phyloP scores from a whole-genome alignment of 2,888 invertebrate genomes.

The Herminia tarsipennalis region DNA sequence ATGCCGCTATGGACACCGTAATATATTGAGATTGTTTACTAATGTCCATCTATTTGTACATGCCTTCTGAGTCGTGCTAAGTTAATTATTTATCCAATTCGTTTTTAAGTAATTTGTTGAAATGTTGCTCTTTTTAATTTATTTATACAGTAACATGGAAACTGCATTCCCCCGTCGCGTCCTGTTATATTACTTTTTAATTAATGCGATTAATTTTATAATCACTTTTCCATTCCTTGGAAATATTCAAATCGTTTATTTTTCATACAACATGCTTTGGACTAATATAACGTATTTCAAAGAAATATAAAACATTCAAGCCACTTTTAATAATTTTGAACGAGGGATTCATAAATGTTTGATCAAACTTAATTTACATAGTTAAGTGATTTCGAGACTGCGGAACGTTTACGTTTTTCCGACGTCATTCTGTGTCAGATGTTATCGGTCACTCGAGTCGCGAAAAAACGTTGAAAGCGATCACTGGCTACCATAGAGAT shows the following conservation, averaged over 20 bases:
- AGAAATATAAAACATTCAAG: constrained; percentile 5
- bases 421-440: constrained; percentile 48
- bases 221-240: constrained; percentile 7
- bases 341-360: constrained; percentile 10
- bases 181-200: constrained; percentile 17
- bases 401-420: constrained; percentile 37
- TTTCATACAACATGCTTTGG: not conserved
- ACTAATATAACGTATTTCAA: too few species aligned
- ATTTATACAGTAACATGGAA: constrained; percentile 27
- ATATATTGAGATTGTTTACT: constrained; percentile 55
- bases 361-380: constrained; percentile 44
- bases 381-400: constrained; percentile 32
- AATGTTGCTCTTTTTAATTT: constrained; percentile 30
- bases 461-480: constrained; percentile 63
- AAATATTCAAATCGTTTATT: constrained; percentile 6
- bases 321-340: constrained; percentile 10
- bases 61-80: constrained; percentile 30
- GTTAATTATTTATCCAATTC: constrained; percentile 38
- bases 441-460: constrained; percentile 59
- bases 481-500: constrained; percentile 72
- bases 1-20: constrained; percentile 39
- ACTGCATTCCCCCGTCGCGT: constrained; percentile 20
- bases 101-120: constrained; percentile 34
- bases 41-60: constrained; percentile 38
- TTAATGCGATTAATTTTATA: constrained; percentile 13